Base-by-base conservation (phyloP, 2,888 invertebrate species). In the Hoplodrina ambigua region DNA sequence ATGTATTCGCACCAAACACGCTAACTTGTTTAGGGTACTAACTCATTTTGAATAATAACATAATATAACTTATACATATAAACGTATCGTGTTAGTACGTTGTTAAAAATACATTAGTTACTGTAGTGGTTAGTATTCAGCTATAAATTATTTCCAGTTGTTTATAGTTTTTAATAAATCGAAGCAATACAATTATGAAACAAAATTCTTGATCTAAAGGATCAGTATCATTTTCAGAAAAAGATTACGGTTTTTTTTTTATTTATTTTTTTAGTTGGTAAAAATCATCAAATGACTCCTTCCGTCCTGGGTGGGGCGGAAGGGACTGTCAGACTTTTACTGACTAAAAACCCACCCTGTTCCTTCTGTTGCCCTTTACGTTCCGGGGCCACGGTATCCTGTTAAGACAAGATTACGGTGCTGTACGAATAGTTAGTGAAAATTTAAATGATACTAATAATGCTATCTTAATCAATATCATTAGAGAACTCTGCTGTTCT, bases 1-100 rank as follows among this genome's bases (percentile, higher is more conserved):
- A 85, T 87, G 84, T 87, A 83, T 86, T 85, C 82, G 84, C 83
- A 87, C 85, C 85, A 86, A 85, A 87, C 84, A 83, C 75, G 84
- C 84, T 82, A 85, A 85, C 84, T 85, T 85, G 81, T 85, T 81
- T 73, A 65, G 66, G 62, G 80, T 84, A 83, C 75, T 79, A 72
- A 81, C 72, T 81, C 72, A 81, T 83, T 73, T 75, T 79, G 76
- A 73, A 85, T 78, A 78, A 78, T 76, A 74, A 73, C 68, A 73
- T 72, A 75, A 61, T 67, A 70, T 70, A 60, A 80, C 61, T 64
- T 54, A 60, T 25, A 58, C 49, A 60, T 25, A 58, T 49, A 63
- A 80, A 62, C 62, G 52, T 62, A 46, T 20, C 58, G 69, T 77
- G 57, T 62, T 46, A 54, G 72, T 50, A 52, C 62, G 58, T 55